A percentile compares a stretch with the other conserved stretches of the same genome.
These are phyloP conservation scores for Steinernema khuongi DNA, from an alignment of 1,140 invertebrate species.

Conservation along the genomic window DNA sequence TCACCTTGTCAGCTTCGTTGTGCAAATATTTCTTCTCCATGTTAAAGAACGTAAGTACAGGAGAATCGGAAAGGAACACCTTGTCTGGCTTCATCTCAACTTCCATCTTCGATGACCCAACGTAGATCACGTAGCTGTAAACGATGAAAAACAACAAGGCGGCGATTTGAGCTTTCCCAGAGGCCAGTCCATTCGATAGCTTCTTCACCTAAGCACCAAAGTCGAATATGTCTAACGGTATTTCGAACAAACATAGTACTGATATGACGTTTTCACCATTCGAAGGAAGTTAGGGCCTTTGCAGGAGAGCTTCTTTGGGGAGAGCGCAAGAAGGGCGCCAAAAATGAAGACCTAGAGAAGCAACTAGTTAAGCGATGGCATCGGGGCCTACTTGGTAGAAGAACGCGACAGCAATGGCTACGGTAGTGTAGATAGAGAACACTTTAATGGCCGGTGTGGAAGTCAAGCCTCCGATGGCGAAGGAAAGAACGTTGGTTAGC, in stretches of 20 bases:
- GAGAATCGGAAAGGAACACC: background rate
- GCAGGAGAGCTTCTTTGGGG: background rate
- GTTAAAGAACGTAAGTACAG: background rate
- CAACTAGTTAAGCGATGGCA: too few relatives aligned
- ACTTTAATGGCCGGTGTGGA: slow-evolving; percentile 18
- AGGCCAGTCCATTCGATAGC: background rate
- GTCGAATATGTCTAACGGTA: background rate
- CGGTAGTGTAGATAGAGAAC: slow-evolving; percentile 20
- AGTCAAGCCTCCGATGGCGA: slow-evolving; percentile 13
- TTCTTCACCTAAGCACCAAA: background rate
- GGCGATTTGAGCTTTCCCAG: background rate
- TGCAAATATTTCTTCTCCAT: background rate
- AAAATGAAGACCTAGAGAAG: background rate
- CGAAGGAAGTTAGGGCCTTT: background rate
- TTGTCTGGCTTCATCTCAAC: slow-evolving; percentile 7
- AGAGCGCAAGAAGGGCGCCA: background rate
- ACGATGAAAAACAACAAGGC: background rate
- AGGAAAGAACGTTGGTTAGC: slow-evolving; percentile 20
- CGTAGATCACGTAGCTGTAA: background rate
- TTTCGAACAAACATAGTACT: background rate
- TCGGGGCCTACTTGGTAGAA: slow-evolving; percentile 8
- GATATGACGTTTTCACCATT: background rate
- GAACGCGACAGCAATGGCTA: slow-evolving; percentile 19
- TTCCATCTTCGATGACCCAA: background rate
- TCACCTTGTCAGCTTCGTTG: background rate